Base-by-base conservation (phyloP, 2,113 vertebrate species). In the Okapia johnstoni region DNA sequence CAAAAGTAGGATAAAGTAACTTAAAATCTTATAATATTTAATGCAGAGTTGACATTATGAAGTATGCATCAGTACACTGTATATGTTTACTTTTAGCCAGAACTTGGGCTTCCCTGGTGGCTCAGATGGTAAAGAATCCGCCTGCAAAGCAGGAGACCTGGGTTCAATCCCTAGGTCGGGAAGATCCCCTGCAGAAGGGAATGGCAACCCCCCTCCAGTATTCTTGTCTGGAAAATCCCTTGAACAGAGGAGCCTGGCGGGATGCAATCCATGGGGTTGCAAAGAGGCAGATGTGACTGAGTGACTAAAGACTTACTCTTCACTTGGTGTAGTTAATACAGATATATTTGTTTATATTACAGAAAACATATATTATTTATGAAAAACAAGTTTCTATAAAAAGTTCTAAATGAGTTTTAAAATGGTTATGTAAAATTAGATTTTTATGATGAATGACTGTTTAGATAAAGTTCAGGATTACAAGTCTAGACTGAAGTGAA, bases 261-360 rank as follows among this genome's bases (percentile, higher is more conserved):
- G n/a, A 40, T 73, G 66, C 36, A 70, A 5, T 70, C 63, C 63
- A 23, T 70, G n/a, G 63, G n/a, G n/a, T 36, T 5, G n/a, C n/a
- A 23, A 40, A 70, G 36, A 73, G 66, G 23, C 21, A 40, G 21
- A 73, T n/a, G 6, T 73, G n/a, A 73, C 66, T 73, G 5, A 70
- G 17, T 1, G 0, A 25, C 66, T 40, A 73, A 23, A 25, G n/a
- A 40, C n/a, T 70, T 70, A 70, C n/a, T 40, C 19, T 73, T 73
- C 19, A 6, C 2, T 30, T 86, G 17, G 54, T 93, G 33, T 73
- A 66, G n/a, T 85, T 88, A 58, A 60, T 83, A 84, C 6, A 80
- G 25, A 95, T 93, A n/a, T 88, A n/a, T 60, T 93, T 95, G 30
- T 86, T 97, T 93, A 46, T 66, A 28, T 85, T 92, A 60, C 10